Base-by-base conservation (phyloP, 2,113 vertebrate genomes). In the Sapayoa aenigma region DNA sequence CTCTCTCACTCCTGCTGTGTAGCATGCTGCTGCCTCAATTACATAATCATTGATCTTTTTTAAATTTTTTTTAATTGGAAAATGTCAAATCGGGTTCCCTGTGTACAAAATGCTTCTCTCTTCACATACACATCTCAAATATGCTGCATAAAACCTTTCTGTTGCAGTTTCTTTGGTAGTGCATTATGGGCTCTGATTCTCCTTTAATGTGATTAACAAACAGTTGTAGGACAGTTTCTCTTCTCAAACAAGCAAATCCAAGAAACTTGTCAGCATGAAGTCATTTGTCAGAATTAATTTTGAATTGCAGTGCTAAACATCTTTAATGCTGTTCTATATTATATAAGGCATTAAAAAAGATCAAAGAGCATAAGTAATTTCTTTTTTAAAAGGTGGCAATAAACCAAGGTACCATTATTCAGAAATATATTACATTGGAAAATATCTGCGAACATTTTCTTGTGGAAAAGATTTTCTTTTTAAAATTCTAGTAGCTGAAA, bases 401-500 rank as follows among this genome's bases (percentile, higher is more conserved):
- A 95, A 96, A 94, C n/a, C 65, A 75, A 85, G 85, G 14, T 52
- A 14, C 30, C 12, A 59, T 96, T 95, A 95, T 89, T 96, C 50
- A 89, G 88, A 89, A 92, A 91, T 95, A 79, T 35, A 89, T 95
- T 94, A n/a, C 37, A 41, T 41, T 49, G 84, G 65, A 90, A 58
- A 66, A 31, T 59, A 93, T 90, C 87, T 69, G 72, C 93, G 56
- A 96, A 84, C 35, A 63, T 66, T 92, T 69, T 77, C 46, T 4
- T 60, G 13, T 82, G 73, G 93, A 96, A 96, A 95, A 95, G 24
- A 71, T 72, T 94, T 89, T 87, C 25, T 84, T 95, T 94, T 93
- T 59, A 93, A 96, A 95, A 97, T 95, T 96, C 69, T 76, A 72
- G 60, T 50, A 87, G 77, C 91, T 96, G 88, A 93, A 76, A 81